Evolutionary conservation across 2,888 invertebrate genomes (phyloP), one percentile per base, ranked within the genome.

Genomic region (Leucania comma): DNA sequence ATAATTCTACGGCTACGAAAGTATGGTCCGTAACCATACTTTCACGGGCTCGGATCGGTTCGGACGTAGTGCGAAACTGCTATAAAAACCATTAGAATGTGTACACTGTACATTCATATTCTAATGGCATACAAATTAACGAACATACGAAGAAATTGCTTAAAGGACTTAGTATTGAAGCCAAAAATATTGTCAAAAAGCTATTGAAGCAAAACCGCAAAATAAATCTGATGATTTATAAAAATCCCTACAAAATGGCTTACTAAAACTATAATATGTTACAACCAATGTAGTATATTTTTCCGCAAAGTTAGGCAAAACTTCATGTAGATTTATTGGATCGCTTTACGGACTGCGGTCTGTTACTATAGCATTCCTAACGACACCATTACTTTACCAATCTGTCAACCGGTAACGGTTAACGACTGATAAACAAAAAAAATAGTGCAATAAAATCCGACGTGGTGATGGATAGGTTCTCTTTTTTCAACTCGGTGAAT

Each of bases 331-430:
- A 71, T 54, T 63, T 74, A 63, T 74, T 63, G 26, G 9, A 9
- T 22, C 12, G 35, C 9, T 62, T 10, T 38, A 46, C 12, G 46
- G 64, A 69, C 72, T 69, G n/a, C 26, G 22, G 22, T 14, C 35
- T 56, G n/a, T 10, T 9, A 48, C 38, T 32, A 35, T 8, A 24
- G 29, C 3, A 24, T 51, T 14, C 8, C 24, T 50, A 69, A 69
- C 38, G 58, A 32, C 51, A 58, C 59, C 29, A 72, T 73, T 53
- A 72, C 24, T 60, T 60, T 38, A 60, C 22, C 10, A 35, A 53
- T 22, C 24, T 53, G 70, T 61, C 70, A 54, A 61, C 61, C 26
- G 46, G 46, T 35, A 53, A 53, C 42, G 26, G 72, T 54, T 14
- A 35, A 61, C 14, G 26, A 20, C 20, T 20, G 20, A 26, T 24